phyloP scores from a whole-genome alignment of 2,113 vertebrate species.

The Henicopernis longicauda region DNA sequence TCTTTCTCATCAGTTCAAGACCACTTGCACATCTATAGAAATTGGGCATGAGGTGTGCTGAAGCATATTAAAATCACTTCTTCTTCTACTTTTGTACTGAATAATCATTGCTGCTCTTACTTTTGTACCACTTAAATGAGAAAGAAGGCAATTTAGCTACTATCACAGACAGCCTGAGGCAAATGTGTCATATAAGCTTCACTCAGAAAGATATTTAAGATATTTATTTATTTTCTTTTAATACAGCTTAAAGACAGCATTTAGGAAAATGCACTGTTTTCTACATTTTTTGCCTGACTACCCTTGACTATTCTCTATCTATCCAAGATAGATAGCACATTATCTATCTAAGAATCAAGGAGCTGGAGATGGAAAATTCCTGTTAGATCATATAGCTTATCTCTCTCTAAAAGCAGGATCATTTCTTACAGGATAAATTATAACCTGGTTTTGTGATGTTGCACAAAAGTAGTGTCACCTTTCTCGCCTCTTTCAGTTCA shows the following conservation, averaged over 20 bases:
- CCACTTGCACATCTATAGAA: slow-evolving; percentile 32
- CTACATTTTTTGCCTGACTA: neutral
- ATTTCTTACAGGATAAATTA: neutral
- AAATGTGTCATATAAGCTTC: neutral
- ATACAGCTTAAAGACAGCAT: neutral
- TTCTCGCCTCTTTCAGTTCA: neutral
- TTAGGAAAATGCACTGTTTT: neutral
- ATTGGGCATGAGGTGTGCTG: neutral
- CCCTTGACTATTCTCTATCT: neutral
- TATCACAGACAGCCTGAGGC: neutral
- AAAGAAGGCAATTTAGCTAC: slow-evolving; percentile 22
- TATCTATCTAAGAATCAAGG: neutral
- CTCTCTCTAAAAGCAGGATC: neutral
- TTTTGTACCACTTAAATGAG: slow-evolving; percentile 37
- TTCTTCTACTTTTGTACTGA: slow-evolving; percentile 4
- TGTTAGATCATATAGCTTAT: neutral
- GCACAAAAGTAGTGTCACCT: neutral
- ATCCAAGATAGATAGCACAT: neutral
- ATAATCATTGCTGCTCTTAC: neutral
- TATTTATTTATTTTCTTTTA: slow-evolving; percentile 20
- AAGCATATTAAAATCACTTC: slow-evolving; percentile 43
- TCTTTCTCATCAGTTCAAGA: slow-evolving; percentile 51
- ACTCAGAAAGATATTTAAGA: neutral
- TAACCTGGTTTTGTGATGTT: neutral
- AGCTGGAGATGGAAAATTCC: neutral